A percentile compares a stretch with the other conserved stretches of the same genome.
These are phyloP conservation scores for Neodon shergylaensis DNA, from an alignment of 2,113 vertebrate genomes.

Conservation along the genomic window DNA sequence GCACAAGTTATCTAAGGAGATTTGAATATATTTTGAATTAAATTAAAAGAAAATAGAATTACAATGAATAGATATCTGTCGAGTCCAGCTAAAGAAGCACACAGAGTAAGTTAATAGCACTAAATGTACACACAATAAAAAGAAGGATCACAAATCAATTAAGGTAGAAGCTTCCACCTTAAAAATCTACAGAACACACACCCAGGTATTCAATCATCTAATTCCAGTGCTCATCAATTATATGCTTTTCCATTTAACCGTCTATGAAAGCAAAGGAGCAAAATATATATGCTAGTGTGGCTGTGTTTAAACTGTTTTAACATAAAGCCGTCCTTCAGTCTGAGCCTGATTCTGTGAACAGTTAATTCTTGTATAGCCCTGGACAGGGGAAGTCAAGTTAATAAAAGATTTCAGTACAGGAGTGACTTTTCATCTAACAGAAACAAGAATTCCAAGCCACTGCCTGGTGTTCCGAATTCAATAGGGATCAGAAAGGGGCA, in stretches of 20 bases:
- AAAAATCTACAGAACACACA: background rate
- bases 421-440: slow-evolving; percentile 64
- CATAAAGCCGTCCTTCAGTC: slow-evolving; percentile 19
- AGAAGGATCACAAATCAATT: slow-evolving; percentile 20
- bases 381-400: slow-evolving; percentile 59
- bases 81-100: background rate
- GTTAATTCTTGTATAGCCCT: slow-evolving; percentile 66
- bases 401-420: slow-evolving; percentile 63
- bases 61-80: background rate
- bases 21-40: background rate
- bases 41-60: slow-evolving; percentile 36
- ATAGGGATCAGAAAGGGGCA: slow-evolving; percentile 24
- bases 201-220: background rate
- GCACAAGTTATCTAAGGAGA: background rate
- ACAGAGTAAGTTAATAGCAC: background rate
- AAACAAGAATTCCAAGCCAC: slow-evolving; percentile 71
- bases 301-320: background rate
- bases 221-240: slow-evolving; percentile 1
- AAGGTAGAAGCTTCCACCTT: background rate
- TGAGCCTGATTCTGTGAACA: slow-evolving; percentile 68
- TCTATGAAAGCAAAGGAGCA: slow-evolving; percentile 43
- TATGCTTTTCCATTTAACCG: background rate
- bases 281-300: background rate
- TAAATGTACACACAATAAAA: slow-evolving; percentile 17
- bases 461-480: slow-evolving; percentile 73